A percentile compares a stretch with the other conserved stretches of the same genome.
Conservation (phyloP, 1,140 invertebrate species). For the Trypoxylus dichotomus region DNA sequence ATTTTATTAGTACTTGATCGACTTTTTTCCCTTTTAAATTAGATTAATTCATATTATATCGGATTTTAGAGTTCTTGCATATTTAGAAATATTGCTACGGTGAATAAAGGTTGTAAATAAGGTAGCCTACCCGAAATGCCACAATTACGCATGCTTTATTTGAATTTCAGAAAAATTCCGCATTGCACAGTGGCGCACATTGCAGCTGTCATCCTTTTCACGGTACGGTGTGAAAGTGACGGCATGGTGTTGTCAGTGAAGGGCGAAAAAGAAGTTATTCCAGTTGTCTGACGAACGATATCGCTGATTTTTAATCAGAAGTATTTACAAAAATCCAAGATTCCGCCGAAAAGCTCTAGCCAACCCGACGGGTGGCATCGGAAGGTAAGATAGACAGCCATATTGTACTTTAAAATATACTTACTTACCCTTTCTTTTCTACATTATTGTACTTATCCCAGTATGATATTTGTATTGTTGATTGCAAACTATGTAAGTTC, state of each 20-base stretch:
- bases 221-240: background rate
- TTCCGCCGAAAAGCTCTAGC: slow-evolving; percentile 35
- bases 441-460: background rate
- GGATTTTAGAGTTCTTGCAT: too few relatives aligned
- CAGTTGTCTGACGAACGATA: slow-evolving; percentile 29
- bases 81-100: too few relatives aligned
- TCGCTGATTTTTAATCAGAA: slow-evolving; percentile 30
- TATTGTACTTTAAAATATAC: slow-evolving; percentile 22
- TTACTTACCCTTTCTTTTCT: background rate
- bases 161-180: background rate
- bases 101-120: background rate
- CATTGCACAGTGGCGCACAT: background rate
- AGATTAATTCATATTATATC: too few relatives aligned
- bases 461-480: too few relatives aligned
- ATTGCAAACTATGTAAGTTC: too few relatives aligned
- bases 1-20: too few relatives aligned
- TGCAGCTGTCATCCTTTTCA: slow-evolving; percentile 4
- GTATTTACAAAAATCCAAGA: slow-evolving; percentile 34
- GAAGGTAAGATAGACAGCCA: slow-evolving; percentile 32
- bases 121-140: background rate
- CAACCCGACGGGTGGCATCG: slow-evolving; percentile 36
- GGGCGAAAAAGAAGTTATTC: background rate
- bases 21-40: too few relatives aligned
- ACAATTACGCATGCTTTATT: background rate
- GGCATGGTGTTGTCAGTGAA: background rate